Evolutionary conservation across 2,888 invertebrate species (phyloP), one percentile per base, ranked within the genome.

Genomic region (Reticulitermes lucifugus): DNA sequence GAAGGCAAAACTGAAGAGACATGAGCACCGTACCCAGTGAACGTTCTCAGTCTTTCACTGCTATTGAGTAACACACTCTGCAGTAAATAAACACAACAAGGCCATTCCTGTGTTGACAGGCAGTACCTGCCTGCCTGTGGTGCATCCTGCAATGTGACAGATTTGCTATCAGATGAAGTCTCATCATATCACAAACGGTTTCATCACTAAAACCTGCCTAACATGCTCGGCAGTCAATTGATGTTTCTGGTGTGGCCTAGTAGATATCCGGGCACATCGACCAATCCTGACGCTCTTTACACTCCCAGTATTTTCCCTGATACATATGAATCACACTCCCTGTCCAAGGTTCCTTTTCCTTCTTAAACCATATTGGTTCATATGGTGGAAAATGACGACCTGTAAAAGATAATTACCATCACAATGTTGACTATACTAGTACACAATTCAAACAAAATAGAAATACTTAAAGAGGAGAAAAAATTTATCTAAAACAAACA

Each of bases 291-390:
- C 93, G 94, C 88, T 94, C 94, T 92, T 99, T 99, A 91, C 95
- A 94, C 86, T 96, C 94, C 99, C 99, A 99, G 92, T 99, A 99
- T 88, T 95, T 95, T 88, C 96, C 95, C 88, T 94, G 96, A 92
- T 95, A 99, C 87, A 96, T 93, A 91, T 98, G 98, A 87, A 96
- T 95, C 84, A 95, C 93, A 87, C 92, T 94, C 29, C 93, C 93
- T 18, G 93, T 93, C 70, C 90, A 90, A 0, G 91, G 90, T 89
- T 97, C 97, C 89, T 95, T 94, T 89, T 95, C 94, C 90, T 97
- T 96, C 88, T 93, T 93, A 92, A 99, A 99, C 99, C 99, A 99
- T 65, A 94, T 90, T 43, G 98, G 98, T 88, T 95, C 94, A 89
- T 97, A 96, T 55, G 93, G 93, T 86, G 94, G 93, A 89, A 94